phyloP scores from a whole-genome alignment of 2,113 vertebrate genomes.

The Ancistrus triradiatus region DNA sequence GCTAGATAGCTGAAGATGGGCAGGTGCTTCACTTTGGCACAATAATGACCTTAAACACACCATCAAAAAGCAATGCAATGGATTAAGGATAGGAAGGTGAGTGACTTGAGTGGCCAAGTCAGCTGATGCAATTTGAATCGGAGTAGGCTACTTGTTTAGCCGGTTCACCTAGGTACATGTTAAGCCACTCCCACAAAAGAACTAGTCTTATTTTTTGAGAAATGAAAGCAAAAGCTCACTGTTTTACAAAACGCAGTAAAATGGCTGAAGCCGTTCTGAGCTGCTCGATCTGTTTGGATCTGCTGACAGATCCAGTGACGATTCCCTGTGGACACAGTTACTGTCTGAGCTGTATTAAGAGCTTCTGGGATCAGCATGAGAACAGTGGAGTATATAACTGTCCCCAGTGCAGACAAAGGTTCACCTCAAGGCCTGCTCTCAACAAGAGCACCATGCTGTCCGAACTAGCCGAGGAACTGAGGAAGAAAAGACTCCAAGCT shows the following conservation, averaged over 20 bases:
- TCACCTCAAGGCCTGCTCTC: not conserved
- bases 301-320: not conserved
- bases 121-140: no score
- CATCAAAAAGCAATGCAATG: no score
- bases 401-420: constrained; percentile 2
- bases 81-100: no score
- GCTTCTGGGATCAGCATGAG: constrained; percentile 24
- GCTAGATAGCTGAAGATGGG: no score
- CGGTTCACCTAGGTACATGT: no score
- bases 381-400: constrained; percentile 17
- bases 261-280: not conserved
- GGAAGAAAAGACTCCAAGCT: not conserved
- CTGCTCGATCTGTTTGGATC: not conserved
- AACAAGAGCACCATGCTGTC: not conserved
- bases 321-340: constrained; percentile 31
- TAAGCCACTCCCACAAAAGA: no score
- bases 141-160: no score
- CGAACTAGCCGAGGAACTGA: constrained; percentile 12
- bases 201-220: no score
- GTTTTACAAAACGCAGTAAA: not conserved
- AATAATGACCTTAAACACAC: no score
- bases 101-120: no score
- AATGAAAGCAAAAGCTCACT: no score
- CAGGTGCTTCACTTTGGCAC: no score
- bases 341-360: constrained; percentile 31